phyloP scores from a whole-genome alignment of 92 coral and sea anemone species.

The Zoanthus gigantus region DNA sequence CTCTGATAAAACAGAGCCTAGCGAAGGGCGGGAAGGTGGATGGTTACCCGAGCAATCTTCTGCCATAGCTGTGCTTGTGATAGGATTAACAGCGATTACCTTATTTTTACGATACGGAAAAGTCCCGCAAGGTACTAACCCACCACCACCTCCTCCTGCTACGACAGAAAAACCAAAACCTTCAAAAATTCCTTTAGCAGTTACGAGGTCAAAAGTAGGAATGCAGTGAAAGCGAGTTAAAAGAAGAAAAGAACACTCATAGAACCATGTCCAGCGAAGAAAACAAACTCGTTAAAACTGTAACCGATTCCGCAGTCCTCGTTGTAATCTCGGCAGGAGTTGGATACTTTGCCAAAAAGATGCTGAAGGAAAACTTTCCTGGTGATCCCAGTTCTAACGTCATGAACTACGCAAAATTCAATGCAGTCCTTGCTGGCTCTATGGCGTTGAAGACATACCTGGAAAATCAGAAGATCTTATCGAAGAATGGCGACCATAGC shows the following conservation, averaged over 20 bases:
- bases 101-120: background rate
- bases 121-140: background rate
- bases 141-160: background rate
- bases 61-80: background rate
- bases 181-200: background rate
- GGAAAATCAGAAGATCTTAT: conserved; percentile 24
- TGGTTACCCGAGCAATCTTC: background rate
- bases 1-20: background rate
- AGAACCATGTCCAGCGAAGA: background rate
- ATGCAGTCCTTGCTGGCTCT: conserved; percentile 15
- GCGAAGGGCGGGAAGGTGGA: background rate
- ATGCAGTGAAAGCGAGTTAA: background rate
- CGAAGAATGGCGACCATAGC: conserved; percentile 56
- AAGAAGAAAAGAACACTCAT: background rate
- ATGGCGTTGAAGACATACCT: conserved; percentile 40
- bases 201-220: background rate
- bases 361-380: conserved; percentile 25
- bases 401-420: conserved; percentile 49
- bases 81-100: background rate
- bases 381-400: conserved; percentile 1
- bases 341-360: conserved; percentile 32
- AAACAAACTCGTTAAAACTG: conserved; percentile 28
- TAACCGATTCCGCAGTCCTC: conserved; percentile 43
- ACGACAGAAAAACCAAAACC: background rate
- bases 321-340: conserved; percentile 35